Evolutionary conservation across 2,797 vertebrate species (phyloP).

Genomic region (Sebastes iracundus): DNA sequence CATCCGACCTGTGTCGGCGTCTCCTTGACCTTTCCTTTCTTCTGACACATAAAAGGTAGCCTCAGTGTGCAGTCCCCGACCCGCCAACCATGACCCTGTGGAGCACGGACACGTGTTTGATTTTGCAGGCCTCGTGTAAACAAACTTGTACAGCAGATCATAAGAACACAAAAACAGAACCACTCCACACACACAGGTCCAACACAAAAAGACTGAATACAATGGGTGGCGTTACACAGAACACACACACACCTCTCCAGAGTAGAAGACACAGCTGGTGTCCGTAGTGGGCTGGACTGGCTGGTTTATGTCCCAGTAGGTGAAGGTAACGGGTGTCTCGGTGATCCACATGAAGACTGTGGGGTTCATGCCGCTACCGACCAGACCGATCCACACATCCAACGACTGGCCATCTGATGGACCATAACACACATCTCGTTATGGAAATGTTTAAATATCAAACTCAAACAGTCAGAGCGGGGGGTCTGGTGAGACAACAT

Average conservation of each 20-base stretch:
- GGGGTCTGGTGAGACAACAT: not conserved
- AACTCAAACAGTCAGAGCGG: not conserved
- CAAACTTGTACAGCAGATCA: not conserved
- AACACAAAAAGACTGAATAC: not conserved
- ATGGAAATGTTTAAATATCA: not conserved
- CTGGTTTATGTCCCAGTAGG: constrained; percentile 89
- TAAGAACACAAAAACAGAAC: not conserved
- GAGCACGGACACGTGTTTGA: constrained; percentile 13
- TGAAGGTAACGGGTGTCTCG: constrained; percentile 83
- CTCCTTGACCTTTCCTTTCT: constrained; percentile 82
- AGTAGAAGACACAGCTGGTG: constrained; percentile 88
- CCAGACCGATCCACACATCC: constrained; percentile 90
- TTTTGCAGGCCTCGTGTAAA: constrained; percentile 1
- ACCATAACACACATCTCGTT: not conserved
- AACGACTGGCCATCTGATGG: constrained; percentile 70
- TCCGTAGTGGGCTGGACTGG: constrained; percentile 78
- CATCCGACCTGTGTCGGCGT: constrained; percentile 76
- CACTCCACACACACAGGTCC: not conserved
- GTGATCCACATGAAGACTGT: constrained; percentile 89
- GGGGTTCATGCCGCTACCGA: constrained; percentile 60
- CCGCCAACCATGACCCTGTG: constrained; percentile 83
- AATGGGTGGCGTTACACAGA: not conserved
- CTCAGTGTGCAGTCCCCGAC: constrained; percentile 81
- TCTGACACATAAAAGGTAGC: constrained; percentile 90
- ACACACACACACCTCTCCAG: constrained; percentile 52